phyloP scores from a whole-genome alignment of 2,797 vertebrate genomes.

The Acropternis orthonyx region DNA sequence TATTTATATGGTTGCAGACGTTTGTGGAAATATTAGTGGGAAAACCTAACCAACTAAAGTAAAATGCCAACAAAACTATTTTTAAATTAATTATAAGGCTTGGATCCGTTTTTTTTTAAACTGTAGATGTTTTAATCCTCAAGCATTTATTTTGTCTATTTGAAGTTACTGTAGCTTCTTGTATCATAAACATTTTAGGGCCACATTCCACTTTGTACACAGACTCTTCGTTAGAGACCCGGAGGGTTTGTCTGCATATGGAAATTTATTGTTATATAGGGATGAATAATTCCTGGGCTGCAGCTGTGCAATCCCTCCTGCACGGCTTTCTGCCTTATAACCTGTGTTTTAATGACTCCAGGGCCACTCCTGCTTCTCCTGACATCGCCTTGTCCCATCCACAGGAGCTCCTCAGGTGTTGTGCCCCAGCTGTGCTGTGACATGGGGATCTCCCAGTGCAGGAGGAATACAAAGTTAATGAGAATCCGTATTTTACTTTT shows the following conservation, averaged over 20 bases:
- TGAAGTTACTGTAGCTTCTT: constrained; percentile 30
- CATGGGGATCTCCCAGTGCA: neutral
- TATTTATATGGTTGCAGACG: constrained; percentile 34
- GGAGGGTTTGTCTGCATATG: neutral
- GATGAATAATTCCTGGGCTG: neutral
- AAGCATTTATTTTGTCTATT: neutral
- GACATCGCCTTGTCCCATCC: fast-evolving
- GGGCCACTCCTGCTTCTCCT: neutral
- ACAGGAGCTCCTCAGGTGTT: neutral
- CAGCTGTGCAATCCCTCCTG: neutral
- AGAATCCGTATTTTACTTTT: neutral
- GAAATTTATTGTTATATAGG: neutral
- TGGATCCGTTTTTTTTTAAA: neutral
- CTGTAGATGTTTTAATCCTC: constrained; percentile 13
- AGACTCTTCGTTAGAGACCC: neutral
- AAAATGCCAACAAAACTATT: neutral
- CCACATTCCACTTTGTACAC: neutral
- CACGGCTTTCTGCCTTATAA: neutral
- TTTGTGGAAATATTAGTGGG: constrained; percentile 38
- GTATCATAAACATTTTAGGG: constrained; percentile 38
- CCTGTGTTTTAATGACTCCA: neutral
- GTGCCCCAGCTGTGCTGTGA: neutral
- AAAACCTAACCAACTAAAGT: neutral
- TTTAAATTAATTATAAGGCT: constrained; percentile 28
- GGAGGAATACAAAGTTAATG: neutral